Conservation (phyloP, 2,888 invertebrate species). For the Eledona agricola region DNA sequence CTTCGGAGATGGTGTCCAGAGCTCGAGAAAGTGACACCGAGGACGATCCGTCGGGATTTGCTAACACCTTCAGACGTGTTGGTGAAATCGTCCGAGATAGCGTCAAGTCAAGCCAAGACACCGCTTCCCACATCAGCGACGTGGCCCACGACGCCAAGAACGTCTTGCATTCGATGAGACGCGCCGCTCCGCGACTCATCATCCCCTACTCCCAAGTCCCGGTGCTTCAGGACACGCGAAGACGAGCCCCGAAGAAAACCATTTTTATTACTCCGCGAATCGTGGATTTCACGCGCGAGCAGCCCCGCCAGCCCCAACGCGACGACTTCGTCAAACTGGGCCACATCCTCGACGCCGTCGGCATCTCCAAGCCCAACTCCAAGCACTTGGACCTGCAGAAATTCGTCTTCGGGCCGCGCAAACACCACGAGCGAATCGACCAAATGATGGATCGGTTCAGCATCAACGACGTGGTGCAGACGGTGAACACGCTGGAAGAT, state of each 20-base stretch:
- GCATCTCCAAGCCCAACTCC: slow-evolving; percentile 53
- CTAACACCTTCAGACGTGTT: slow-evolving; percentile 49
- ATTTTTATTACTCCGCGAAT: slow-evolving; percentile 46
- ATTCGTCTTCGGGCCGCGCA: slow-evolving; percentile 41
- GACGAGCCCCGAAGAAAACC: slow-evolving; percentile 32
- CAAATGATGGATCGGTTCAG: slow-evolving; percentile 13
- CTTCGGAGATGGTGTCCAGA: slow-evolving; percentile 8
- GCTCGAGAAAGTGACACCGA: slow-evolving; percentile 30
- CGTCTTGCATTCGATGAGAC: slow-evolving; percentile 46
- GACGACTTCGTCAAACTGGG: slow-evolving; percentile 54
- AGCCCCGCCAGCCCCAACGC: too few relatives aligned
- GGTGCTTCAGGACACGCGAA: slow-evolving; percentile 28
- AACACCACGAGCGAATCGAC: background rate
- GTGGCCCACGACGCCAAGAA: slow-evolving; percentile 56
- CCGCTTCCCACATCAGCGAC: slow-evolving; percentile 54
- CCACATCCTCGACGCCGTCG: slow-evolving; percentile 56
- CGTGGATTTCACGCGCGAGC: slow-evolving; percentile 39
- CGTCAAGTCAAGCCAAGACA: slow-evolving; percentile 56
- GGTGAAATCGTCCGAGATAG: slow-evolving; percentile 55
- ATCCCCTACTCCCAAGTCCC: slow-evolving; percentile 46
- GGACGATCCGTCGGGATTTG: slow-evolving; percentile 23
- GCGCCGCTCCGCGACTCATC: slow-evolving; percentile 51
- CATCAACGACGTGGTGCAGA: slow-evolving; percentile 8
- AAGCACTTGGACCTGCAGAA: slow-evolving; percentile 45
- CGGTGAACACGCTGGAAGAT: slow-evolving; percentile 34